phyloP scores from a whole-genome alignment of 2,888 invertebrate species.

The Mycalesis mineus region DNA sequence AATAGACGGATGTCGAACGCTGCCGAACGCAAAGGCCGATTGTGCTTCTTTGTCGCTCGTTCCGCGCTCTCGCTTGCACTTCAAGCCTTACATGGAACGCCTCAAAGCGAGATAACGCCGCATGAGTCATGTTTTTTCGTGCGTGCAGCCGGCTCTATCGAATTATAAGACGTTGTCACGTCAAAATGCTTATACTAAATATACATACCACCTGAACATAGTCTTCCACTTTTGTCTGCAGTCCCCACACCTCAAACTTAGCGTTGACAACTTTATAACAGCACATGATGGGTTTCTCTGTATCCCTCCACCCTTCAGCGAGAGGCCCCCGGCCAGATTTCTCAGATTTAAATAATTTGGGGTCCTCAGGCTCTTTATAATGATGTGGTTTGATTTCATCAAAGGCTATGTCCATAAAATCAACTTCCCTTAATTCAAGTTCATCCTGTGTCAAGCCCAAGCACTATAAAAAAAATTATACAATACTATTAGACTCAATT shows the following conservation, averaged over 20 bases:
- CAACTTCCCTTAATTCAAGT: slow-evolving; percentile 84
- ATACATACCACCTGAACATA: slow-evolving; percentile 87
- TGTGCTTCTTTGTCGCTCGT: no score
- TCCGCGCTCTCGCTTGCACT: no score
- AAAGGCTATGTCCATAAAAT: slow-evolving; percentile 91
- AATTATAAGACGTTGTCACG: no score
- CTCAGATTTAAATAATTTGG: slow-evolving; percentile 87
- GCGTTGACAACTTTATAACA: slow-evolving; percentile 93
- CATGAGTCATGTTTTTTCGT: no score
- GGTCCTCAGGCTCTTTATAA: slow-evolving; percentile 94
- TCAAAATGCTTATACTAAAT: no score
- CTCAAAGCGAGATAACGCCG: no score
- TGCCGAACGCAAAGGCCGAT: no score
- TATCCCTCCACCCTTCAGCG: slow-evolving; percentile 88
- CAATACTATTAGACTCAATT: no score
- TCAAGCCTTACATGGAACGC: no score
- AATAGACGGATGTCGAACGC: no score
- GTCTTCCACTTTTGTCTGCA: slow-evolving; percentile 93
- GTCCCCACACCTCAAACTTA: slow-evolving; percentile 94
- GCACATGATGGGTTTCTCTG: slow-evolving; percentile 90
- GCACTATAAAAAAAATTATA: slow-evolving; percentile 78
- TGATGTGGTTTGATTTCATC: slow-evolving; percentile 91
- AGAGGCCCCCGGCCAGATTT: slow-evolving; percentile 91
- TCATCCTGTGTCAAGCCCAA: slow-evolving; percentile 85
- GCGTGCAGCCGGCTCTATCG: no score